Conservation (phyloP, 2,888 invertebrate species). For the Eledona agricola region DNA sequence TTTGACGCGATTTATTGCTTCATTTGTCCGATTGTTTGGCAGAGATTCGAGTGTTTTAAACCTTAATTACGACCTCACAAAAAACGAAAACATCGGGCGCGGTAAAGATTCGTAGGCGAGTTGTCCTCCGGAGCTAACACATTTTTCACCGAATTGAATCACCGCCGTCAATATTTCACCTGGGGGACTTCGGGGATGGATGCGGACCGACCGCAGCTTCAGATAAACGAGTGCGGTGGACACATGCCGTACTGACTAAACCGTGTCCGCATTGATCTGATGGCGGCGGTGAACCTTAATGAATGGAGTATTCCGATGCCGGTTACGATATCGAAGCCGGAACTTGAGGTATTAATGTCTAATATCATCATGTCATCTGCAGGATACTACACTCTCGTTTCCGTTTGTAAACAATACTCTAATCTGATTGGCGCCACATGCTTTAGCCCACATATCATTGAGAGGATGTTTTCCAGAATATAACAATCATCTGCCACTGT, state of each 20-base stretch:
- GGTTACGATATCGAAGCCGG: conserved; percentile 26
- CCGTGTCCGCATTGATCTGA: conserved; percentile 33
- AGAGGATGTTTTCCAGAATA: too few species aligned
- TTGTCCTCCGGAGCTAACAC: too few species aligned
- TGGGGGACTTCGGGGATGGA: conserved; percentile 34
- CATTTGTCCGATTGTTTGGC: conserved; percentile 45
- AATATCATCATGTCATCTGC: conserved; percentile 27
- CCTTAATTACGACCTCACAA: conserved; percentile 38
- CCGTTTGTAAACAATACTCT: too few species aligned
- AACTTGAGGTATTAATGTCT: conserved; percentile 32
- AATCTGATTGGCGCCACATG: too few species aligned
- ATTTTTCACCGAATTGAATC: too few species aligned
- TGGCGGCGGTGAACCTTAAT: conserved; percentile 32
- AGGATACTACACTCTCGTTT: conserved; percentile 11
- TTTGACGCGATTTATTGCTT: conserved; percentile 43
- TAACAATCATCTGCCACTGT: too few species aligned
- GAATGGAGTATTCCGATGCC: conserved; percentile 29
- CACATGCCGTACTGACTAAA: conserved; percentile 39
- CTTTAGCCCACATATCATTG: too few species aligned
- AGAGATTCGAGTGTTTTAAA: conserved; percentile 38
- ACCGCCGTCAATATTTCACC: too few species aligned
- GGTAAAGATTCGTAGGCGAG: too few species aligned
- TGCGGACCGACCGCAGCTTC: conserved; percentile 28
- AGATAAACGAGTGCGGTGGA: conserved; percentile 38
- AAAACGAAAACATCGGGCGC: too few species aligned